Percentiles rank a stretch among this genome's conserved stretches.
Evolutionary conservation across 2,888 invertebrate species (phyloP).

Genomic region (Sinodicranocentrus sp.): DNA sequence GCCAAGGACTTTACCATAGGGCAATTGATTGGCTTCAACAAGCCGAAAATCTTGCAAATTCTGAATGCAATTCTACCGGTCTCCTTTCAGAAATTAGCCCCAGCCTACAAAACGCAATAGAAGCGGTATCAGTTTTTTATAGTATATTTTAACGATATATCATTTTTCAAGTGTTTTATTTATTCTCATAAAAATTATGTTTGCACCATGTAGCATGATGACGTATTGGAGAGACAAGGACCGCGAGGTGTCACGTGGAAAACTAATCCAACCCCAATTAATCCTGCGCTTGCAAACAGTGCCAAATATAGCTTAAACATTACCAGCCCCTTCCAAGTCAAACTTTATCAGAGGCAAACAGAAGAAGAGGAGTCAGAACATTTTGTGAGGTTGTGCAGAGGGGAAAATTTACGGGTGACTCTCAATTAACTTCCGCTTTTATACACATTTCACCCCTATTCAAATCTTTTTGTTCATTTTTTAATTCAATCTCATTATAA

Average conservation of each 20-base stretch:
- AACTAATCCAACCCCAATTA: conserved; percentile 76
- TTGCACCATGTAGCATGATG: conserved; percentile 77
- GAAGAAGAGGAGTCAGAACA: conserved; percentile 77
- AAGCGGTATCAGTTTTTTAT: conserved; percentile 76
- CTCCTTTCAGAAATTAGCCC: conserved; percentile 77
- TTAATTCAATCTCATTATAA: too few species aligned
- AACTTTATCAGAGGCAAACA: conserved; percentile 76
- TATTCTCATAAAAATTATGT: too few species aligned
- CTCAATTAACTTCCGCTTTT: too few species aligned
- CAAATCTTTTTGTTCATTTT: too few species aligned
- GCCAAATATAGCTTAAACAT: conserved; percentile 72
- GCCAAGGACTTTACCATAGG: conserved; percentile 77
- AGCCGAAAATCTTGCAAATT: conserved; percentile 76
- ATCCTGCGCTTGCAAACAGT: conserved; percentile 75
- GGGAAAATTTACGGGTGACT: conserved; percentile 77
- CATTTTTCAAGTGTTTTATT: too few species aligned
- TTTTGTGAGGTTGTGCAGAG: conserved; percentile 77
- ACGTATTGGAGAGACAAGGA: conserved; percentile 77
- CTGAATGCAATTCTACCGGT: conserved; percentile 76
- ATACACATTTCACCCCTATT: too few species aligned
- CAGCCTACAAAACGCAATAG: conserved; percentile 77
- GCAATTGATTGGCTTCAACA: conserved; percentile 78
- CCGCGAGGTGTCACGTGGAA: conserved; percentile 77
- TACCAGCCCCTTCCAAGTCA: conserved; percentile 68
- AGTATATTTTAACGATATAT: background rate